These are phyloP conservation scores for Drosophila trichaetosa DNA, from an alignment of 2,888 invertebrate genomes.

Conservation along the genomic window DNA sequence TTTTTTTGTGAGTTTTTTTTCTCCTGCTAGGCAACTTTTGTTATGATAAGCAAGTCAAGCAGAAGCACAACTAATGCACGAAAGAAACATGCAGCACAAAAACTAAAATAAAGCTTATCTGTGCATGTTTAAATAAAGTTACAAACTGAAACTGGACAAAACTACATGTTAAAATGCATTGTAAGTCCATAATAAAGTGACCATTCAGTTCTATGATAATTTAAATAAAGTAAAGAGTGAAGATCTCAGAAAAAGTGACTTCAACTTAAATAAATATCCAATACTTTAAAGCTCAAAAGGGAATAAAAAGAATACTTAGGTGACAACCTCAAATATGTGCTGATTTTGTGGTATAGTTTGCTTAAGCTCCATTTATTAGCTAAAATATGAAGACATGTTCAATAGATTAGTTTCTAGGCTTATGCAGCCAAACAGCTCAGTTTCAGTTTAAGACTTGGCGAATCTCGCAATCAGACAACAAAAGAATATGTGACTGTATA, in stretches of 20 bases:
- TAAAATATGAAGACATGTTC: slow-evolving; percentile 17
- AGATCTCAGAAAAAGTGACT: background rate
- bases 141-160: slow-evolving; percentile 34
- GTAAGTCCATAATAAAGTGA: slow-evolving; percentile 6
- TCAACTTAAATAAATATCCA: background rate
- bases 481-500: slow-evolving; percentile 67
- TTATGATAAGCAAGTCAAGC: slow-evolving; percentile 77
- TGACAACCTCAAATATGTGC: no score
- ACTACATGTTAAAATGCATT: slow-evolving; percentile 28
- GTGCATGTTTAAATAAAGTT: slow-evolving; percentile 66
- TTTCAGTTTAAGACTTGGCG: slow-evolving; percentile 3
- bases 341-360: no score
- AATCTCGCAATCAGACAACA: slow-evolving; percentile 59
- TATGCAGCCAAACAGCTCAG: slow-evolving; percentile 24
- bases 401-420: slow-evolving; percentile 59
- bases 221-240: background rate
- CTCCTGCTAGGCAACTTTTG: slow-evolving; percentile 61
- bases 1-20: background rate
- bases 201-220: slow-evolving; percentile 4
- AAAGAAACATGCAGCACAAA: background rate
- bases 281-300: background rate
- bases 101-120: slow-evolving; percentile 40
- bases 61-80: slow-evolving; percentile 51
- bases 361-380: slow-evolving; percentile 11
- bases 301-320: no score